Base-by-base conservation (phyloP, 2,888 invertebrate species). In the Petrolisthes cinctipes region DNA sequence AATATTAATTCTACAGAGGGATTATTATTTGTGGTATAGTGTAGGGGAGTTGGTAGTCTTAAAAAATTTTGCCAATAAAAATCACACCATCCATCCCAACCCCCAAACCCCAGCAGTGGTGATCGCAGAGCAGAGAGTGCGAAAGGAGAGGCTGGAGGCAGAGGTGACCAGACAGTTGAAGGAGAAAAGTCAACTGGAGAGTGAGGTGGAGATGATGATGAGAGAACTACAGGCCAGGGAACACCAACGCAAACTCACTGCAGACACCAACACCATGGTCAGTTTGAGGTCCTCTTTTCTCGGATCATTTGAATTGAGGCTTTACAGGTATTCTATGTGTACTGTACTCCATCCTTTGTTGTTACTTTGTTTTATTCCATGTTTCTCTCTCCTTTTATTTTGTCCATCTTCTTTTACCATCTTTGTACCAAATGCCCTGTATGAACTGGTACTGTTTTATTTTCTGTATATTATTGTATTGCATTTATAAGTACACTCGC, bases 221-320 rank as follows among this genome's bases (percentile, higher is more conserved):
- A 71, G 83, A 17, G 86, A 87, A 73, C 56, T 87, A 51, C 68
- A 83, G 54, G 83, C 71, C 7, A 61, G 83, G 53, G 86, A 87
- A 82, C 79, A 83, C 5, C 86, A 87, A 71, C 86, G 86, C 17
- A 87, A 87, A 51, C 76, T 53, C 23, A 87, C 82, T 53, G 83
- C 86, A 4, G 86, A 87, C 73, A 80, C 83, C 7, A 87, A 87
- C 20, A 73, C 86, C n/a, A 79, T 81, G 86, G 86, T 86, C 23
- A 83, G 76, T 37, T 37, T 37, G 2, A 2, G 37, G 1, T 37
- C 37, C 37, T 37, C 2, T 37, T 37, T 37, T 37, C 37, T 37
- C 37, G 37, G 37, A 37, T 37, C 37, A 37, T 37, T 37, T 37
- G 37, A 0, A 37, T 37, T 37, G 37, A 2, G 37, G 37, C 37